phyloP scores from a whole-genome alignment of 2,888 invertebrate genomes.

The Nebria salina region DNA sequence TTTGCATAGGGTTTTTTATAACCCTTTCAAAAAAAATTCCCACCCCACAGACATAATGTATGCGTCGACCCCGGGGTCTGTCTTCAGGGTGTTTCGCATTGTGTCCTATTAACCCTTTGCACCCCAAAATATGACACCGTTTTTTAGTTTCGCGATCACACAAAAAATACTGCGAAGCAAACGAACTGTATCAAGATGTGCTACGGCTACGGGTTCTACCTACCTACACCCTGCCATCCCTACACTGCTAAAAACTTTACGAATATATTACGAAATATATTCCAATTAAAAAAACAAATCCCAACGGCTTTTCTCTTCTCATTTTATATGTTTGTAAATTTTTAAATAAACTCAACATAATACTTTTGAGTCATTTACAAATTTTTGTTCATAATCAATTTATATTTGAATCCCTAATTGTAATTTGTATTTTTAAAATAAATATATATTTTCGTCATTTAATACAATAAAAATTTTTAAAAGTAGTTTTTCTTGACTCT shows the following conservation, averaged over 20 bases:
- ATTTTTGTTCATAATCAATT: too few species aligned
- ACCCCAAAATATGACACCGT: constrained; percentile 64
- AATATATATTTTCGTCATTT: too few species aligned
- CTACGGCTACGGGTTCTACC: not conserved
- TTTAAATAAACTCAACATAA: too few species aligned
- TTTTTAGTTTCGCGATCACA: constrained; percentile 59
- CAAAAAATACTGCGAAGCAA: constrained; percentile 57
- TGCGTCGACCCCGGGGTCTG: constrained; percentile 60
- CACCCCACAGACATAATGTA: constrained; percentile 61
- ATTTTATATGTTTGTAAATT: too few species aligned
- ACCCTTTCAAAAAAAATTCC: constrained; percentile 58
- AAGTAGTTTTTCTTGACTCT: too few species aligned
- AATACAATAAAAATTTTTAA: too few species aligned
- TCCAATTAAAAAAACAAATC: too few species aligned
- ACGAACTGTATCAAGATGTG: constrained; percentile 63
- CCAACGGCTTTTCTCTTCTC: too few species aligned
- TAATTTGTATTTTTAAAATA: too few species aligned
- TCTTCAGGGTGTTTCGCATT: constrained; percentile 64
- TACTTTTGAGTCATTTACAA: too few species aligned
- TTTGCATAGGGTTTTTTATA: constrained; percentile 62
- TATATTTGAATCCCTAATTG: too few species aligned
- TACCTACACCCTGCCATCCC: constrained; percentile 8
- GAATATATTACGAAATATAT: constrained; percentile 23
- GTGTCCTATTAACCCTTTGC: constrained; percentile 61
- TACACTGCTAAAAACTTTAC: constrained; percentile 30